Evolutionary conservation across 2,888 invertebrate species (phyloP).

Genomic region (Selenia dentaria): DNA sequence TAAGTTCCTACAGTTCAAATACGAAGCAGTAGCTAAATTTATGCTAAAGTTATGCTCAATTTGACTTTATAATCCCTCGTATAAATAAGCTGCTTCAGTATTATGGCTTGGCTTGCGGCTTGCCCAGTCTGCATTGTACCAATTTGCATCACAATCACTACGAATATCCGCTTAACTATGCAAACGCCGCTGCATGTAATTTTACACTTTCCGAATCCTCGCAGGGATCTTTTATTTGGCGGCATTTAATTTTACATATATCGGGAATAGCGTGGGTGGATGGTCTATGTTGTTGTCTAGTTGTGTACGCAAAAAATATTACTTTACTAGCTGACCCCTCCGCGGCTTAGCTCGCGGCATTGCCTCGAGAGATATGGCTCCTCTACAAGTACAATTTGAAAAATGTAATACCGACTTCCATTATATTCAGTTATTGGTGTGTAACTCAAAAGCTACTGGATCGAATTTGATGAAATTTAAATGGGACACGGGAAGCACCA

Average conservation of each 20-base stretch:
- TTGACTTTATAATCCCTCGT: constrained; percentile 4
- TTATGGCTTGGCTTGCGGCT: constrained; percentile 6
- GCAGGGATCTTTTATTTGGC: constrained; percentile 2
- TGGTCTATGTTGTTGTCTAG: no score
- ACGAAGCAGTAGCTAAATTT: not conserved
- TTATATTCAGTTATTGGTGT: not conserved
- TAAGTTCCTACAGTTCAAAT: no score
- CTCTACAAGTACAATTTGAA: no score
- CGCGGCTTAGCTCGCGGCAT: no score
- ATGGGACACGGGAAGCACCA: no score
- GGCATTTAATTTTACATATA: constrained; percentile 1
- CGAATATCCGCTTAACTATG: constrained; percentile 29
- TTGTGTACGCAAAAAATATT: no score
- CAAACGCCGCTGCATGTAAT: constrained; percentile 28
- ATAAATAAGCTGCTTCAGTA: constrained; percentile 6
- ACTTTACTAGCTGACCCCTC: no score
- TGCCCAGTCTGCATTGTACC: constrained; percentile 19
- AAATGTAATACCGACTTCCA: no score
- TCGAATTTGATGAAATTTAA: no score
- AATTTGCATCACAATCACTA: constrained; percentile 35
- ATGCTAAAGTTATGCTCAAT: not conserved
- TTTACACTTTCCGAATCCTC: constrained; percentile 6
- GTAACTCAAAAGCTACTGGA: not conserved
- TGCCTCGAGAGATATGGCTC: no score
- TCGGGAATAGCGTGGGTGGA: not conserved